Evolutionary conservation across 2,888 invertebrate genomes (phyloP).

Genomic region (Drosophila fungiperda): DNA sequence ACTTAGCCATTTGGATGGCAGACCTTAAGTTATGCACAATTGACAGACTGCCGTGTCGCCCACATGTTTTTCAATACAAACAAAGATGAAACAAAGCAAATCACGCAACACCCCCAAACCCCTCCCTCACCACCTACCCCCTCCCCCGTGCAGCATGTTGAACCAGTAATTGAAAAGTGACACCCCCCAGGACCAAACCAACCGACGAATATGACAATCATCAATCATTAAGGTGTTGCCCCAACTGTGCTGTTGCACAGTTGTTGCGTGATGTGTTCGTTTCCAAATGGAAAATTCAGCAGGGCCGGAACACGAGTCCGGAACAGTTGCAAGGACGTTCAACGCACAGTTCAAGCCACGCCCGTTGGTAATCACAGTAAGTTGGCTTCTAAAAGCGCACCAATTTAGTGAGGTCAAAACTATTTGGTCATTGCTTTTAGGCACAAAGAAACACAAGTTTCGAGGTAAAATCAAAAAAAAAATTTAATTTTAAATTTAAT

Average conservation of each 20-base stretch:
- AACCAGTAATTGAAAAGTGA: slow-evolving; percentile 70
- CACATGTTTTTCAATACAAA: slow-evolving; percentile 38
- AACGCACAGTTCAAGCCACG: background rate
- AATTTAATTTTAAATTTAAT: no score
- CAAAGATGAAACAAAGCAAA: slow-evolving; percentile 59
- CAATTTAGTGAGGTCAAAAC: background rate
- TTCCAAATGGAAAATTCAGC: background rate
- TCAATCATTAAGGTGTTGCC: slow-evolving; percentile 71
- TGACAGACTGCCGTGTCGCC: slow-evolving; percentile 58
- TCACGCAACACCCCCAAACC: slow-evolving; percentile 54
- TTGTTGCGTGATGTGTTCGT: slow-evolving; percentile 2
- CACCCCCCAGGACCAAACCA: background rate
- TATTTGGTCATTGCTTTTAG: background rate
- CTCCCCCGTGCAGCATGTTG: slow-evolving; percentile 40
- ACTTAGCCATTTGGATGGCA: slow-evolving; percentile 49
- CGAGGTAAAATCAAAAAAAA: background rate
- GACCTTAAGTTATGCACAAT: slow-evolving; percentile 36
- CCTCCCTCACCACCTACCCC: background rate
- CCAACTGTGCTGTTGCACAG: background rate
- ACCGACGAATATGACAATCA: slow-evolving; percentile 70
- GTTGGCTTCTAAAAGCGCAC: background rate
- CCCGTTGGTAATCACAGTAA: background rate
- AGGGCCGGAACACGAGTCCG: background rate
- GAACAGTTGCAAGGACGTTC: background rate
- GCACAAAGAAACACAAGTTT: background rate